A percentile compares a stretch with the other conserved stretches of the same genome.
phyloP scores from a whole-genome alignment of 1,140 invertebrate genomes.

The Ephestia elutella region DNA sequence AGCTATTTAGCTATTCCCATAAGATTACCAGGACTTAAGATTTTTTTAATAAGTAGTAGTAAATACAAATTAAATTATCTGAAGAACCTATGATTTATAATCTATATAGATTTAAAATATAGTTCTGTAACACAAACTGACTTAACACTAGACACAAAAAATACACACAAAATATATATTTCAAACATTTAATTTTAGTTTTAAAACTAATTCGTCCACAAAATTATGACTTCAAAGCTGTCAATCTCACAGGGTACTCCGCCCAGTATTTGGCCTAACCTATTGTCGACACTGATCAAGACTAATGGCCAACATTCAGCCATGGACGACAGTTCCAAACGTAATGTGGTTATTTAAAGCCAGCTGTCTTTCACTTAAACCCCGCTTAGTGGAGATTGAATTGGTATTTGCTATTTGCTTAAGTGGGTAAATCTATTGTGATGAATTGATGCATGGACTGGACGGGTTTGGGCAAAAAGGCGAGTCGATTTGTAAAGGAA shows the following conservation, averaged over 20 bases:
- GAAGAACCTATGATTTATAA: too few relatives aligned
- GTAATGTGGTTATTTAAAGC: slow-evolving; percentile 1
- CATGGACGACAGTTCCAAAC: background rate
- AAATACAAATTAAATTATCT: too few relatives aligned
- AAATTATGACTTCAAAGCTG: background rate
- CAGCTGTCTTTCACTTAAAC: slow-evolving; percentile 1
- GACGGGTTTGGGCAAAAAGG: background rate
- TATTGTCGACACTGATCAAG: background rate
- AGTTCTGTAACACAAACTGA: too few relatives aligned
- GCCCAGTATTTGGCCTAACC: background rate
- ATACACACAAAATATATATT: too few relatives aligned
- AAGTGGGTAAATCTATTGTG: slow-evolving; percentile 2
- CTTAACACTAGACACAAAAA: too few relatives aligned
- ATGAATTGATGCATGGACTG: background rate
- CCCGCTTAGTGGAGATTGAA: background rate
- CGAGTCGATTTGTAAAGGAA: too few relatives aligned
- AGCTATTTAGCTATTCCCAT: too few relatives aligned
- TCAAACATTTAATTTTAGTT: too few relatives aligned
- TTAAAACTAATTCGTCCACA: background rate
- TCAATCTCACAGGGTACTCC: background rate
- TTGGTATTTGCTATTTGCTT: slow-evolving; percentile 5
- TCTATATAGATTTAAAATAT: too few relatives aligned
- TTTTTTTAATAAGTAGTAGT: too few relatives aligned
- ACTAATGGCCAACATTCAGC: background rate
- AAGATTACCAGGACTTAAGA: too few relatives aligned